A percentile compares a stretch with the other conserved stretches of the same genome.
phyloP scores from a whole-genome alignment of 1,140 invertebrate genomes.

The Calliphora vicina region DNA sequence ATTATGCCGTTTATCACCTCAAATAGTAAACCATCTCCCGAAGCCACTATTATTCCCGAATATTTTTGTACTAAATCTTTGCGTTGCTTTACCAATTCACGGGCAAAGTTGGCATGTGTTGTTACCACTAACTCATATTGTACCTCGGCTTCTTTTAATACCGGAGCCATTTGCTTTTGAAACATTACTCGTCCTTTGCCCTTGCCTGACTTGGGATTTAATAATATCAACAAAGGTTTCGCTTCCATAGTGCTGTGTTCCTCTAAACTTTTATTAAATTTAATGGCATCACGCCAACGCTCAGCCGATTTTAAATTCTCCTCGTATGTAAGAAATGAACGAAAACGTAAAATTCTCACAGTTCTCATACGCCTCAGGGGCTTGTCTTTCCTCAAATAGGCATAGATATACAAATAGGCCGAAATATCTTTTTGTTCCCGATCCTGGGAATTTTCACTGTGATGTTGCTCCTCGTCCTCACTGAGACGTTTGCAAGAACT shows the following conservation, averaged over 20 bases:
- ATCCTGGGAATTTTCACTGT: constrained; percentile 67
- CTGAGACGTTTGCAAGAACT: constrained; percentile 68
- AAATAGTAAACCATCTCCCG: constrained; percentile 93
- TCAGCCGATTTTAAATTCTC: constrained; percentile 83
- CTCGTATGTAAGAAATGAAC: constrained; percentile 80
- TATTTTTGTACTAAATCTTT: constrained; percentile 78
- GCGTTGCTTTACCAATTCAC: constrained; percentile 78
- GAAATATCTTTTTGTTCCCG: constrained; percentile 72
- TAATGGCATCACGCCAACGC: constrained; percentile 74
- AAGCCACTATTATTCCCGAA: constrained; percentile 81
- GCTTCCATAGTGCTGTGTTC: constrained; percentile 1
- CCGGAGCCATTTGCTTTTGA: constrained; percentile 81
- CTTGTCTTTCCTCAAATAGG: constrained; percentile 78
- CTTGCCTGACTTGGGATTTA: constrained; percentile 94
- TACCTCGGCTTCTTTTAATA: constrained; percentile 87
- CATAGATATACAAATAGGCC: constrained; percentile 87
- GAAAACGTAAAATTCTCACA: constrained; percentile 81
- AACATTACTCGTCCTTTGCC: constrained; percentile 86
- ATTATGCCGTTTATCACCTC: constrained; percentile 94
- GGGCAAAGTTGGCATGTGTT: constrained; percentile 85
- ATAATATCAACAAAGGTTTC: constrained; percentile 74
- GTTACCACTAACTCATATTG: constrained; percentile 88
- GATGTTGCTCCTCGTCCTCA: constrained; percentile 61
- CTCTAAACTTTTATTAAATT: constrained; percentile 40
- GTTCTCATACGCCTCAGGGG: constrained; percentile 74